Evolutionary conservation across 2,888 invertebrate genomes (phyloP).

Genomic region (Rutpela maculata): DNA sequence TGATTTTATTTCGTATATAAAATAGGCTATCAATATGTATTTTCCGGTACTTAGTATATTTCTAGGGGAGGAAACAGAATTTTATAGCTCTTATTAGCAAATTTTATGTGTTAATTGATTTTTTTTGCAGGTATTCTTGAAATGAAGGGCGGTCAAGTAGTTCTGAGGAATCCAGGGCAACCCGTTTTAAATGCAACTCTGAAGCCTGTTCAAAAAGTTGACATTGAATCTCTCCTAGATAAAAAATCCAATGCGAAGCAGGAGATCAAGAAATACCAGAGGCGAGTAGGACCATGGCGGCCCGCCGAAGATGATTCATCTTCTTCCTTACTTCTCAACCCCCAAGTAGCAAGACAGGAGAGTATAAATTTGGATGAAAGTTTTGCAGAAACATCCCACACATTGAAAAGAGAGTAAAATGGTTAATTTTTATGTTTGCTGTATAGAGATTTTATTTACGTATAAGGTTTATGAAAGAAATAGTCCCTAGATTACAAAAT

Average conservation of each 20-base stretch:
- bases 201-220: constrained; percentile 58
- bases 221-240: constrained; percentile 58
- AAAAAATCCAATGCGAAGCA: constrained; percentile 46
- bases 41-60: too few species aligned
- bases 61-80: too few species aligned
- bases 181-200: constrained; percentile 60
- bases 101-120: not conserved
- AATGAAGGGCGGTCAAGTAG: constrained; percentile 59
- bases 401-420: not conserved
- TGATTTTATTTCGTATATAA: too few species aligned
- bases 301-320: not conserved
- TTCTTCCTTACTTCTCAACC: not conserved
- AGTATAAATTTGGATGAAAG: not conserved
- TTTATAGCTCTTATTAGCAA: too few species aligned
- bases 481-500: constrained; percentile 16
- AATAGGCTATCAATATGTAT: too few species aligned
- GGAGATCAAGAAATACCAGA: constrained; percentile 53
- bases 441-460: not conserved
- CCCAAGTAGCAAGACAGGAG: not conserved
- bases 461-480: constrained; percentile 11
- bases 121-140: constrained; percentile 57
- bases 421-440: not conserved
- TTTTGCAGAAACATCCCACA: not conserved
- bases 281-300: constrained; percentile 11
- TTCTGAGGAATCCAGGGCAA: constrained; percentile 58